phyloP scores from a whole-genome alignment of 2,113 vertebrate genomes.

The Erythrocercus mccallii region DNA sequence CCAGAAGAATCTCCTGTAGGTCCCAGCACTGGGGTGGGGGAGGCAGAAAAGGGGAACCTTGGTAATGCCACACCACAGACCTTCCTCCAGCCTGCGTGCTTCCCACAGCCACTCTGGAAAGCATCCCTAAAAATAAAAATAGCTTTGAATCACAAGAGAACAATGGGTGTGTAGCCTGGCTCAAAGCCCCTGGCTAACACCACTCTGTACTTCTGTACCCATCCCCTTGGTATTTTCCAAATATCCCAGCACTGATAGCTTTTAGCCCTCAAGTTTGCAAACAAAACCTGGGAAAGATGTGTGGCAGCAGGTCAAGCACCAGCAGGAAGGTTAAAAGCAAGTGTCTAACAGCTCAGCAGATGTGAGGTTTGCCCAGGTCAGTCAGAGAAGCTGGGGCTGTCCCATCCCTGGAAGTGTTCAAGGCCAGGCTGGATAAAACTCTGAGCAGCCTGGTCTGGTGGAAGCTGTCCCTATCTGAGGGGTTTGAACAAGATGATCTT shows the following conservation, averaged over 20 bases:
- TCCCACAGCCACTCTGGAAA: neutral
- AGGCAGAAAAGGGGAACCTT: neutral
- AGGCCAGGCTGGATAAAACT: neutral
- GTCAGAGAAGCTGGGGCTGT: neutral
- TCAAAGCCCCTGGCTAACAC: neutral
- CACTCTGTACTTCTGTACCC: neutral
- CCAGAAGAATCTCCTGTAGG: neutral
- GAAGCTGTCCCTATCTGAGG: neutral
- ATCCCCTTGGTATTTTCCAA: neutral
- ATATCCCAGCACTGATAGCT: neutral
- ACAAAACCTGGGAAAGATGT: neutral
- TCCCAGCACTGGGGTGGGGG: neutral
- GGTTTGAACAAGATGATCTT: neutral
- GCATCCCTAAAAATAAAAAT: neutral
- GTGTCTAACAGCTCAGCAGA: neutral
- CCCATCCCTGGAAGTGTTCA: neutral
- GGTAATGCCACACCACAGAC: neutral
- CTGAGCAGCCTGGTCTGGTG: neutral
- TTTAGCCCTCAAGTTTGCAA: neutral
- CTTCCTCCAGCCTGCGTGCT: neutral
- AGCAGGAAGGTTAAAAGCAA: neutral
- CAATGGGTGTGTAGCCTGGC: neutral
- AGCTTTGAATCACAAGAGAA: neutral
- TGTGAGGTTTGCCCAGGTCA: neutral
- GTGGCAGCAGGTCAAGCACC: neutral